Percentiles rank a stretch among this genome's conserved stretches.
phyloP scores from a whole-genome alignment of 2,888 invertebrate species.

The Ellobium chinense region DNA sequence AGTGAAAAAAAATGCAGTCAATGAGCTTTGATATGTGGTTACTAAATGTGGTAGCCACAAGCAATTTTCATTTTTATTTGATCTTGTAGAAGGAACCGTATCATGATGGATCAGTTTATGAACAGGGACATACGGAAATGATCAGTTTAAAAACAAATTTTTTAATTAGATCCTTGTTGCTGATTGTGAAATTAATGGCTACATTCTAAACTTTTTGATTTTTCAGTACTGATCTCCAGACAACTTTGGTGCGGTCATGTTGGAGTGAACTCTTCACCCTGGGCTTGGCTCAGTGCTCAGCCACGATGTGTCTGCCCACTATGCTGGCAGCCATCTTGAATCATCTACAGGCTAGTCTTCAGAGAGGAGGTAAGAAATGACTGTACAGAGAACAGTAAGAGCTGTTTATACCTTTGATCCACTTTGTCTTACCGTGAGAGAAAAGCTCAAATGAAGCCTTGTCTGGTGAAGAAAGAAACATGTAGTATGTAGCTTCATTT shows the following conservation, averaged over 20 bases:
- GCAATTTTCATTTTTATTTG: too few species aligned
- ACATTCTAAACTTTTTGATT: too few species aligned
- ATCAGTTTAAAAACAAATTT: not conserved
- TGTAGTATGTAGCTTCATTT: too few species aligned
- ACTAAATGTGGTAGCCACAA: too few species aligned
- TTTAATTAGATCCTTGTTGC: not conserved
- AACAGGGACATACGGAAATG: not conserved
- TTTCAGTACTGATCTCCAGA: conserved; percentile 89
- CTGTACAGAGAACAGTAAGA: not conserved
- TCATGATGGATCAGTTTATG: too few species aligned
- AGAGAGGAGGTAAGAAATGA: conserved; percentile 80
- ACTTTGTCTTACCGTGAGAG: not conserved
- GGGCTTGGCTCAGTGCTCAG: conserved; percentile 92
- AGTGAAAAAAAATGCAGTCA: too few species aligned
- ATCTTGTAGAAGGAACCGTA: too few species aligned
- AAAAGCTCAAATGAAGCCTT: not conserved
- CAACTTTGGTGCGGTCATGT: conserved; percentile 89
- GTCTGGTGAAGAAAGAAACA: not conserved
- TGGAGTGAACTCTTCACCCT: conserved; percentile 96
- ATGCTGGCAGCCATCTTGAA: conserved; percentile 90
- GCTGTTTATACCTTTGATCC: not conserved
- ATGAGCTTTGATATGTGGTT: too few species aligned
- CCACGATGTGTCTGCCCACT: conserved; percentile 87
- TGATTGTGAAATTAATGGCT: too few species aligned
- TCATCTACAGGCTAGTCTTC: conserved; percentile 88